Evolutionary conservation across 2,888 invertebrate species (phyloP), one percentile per base, ranked within the genome.

Genomic region (Lingula anatina): DNA sequence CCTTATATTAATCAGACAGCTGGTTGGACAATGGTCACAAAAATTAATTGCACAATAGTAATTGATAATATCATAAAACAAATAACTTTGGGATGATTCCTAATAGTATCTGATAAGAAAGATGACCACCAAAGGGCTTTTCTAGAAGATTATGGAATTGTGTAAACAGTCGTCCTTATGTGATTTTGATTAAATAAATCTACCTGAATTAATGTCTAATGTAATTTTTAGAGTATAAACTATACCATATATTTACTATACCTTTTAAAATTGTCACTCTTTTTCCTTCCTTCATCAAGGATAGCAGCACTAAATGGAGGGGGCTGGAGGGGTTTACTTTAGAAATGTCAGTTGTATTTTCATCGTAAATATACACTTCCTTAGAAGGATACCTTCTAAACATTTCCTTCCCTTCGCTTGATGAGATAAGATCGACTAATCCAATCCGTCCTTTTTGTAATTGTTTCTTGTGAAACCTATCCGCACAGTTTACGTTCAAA

Each of bases 331-430:
- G 53, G 3, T 60, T 52, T 3, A 66, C 49, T 20, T 61, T 53
- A 40, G 81, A 79, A 59, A 84, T 77, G 65, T 86, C 85, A 50
- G 78, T 78, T 37, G 85, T 84, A 51, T 82, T 79, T 55, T 87
- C 86, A 68, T 87, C 86, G 66, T 86, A 86, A 44, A 87, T 81
- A 46, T 86, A 81, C 49, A 87, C 84, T 65, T 86, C 85, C 58
- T 80, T 80, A 37, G 53, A 55, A 60, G 79, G 81, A 48, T 76
- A 67, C 48, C 82, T 74, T 65, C 81, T 79, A 49, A 85, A 78
- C 44, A 82, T 68, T 57, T 84, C 85, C 70, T 85, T 85, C 52
- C 84, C 83, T 57, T 85, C 84, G 45, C 82, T 76, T 5, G 83
- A 82, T 24, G 83, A 82, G 26, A 85, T 84, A 55, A 87, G 75